Evolutionary conservation across 2,797 vertebrate genomes (phyloP).

Genomic region (Mareca strepera): DNA sequence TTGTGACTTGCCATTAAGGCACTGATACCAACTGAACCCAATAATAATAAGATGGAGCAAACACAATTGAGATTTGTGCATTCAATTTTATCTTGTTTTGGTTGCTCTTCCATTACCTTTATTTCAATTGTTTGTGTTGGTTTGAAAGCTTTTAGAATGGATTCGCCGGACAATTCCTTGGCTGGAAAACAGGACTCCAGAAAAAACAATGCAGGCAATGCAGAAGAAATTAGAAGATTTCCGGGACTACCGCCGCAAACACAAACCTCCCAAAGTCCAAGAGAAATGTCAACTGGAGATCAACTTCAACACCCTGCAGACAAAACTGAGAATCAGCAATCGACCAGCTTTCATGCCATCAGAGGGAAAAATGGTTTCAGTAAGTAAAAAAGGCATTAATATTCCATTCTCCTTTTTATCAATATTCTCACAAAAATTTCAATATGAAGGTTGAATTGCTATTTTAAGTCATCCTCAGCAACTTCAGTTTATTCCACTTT

Average conservation of each 20-base stretch:
- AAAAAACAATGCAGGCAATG: conserved; percentile 96
- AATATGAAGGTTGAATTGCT: background rate
- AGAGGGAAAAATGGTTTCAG: conserved; percentile 98
- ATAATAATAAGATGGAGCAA: background rate
- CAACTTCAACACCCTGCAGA: conserved; percentile 98
- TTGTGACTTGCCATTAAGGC: background rate
- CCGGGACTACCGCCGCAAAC: conserved; percentile 94
- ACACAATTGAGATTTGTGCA: background rate
- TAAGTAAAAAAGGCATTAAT: conserved; percentile 76
- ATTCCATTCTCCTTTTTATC: background rate
- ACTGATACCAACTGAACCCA: background rate
- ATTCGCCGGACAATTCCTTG: conserved; percentile 96
- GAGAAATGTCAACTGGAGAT: conserved; percentile 99
- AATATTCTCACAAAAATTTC: background rate
- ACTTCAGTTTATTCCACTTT: background rate
- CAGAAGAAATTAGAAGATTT: conserved; percentile 97
- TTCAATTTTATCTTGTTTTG: background rate
- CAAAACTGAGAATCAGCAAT: conserved; percentile 95
- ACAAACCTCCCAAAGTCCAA: conserved; percentile 96
- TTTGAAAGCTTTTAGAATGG: conserved; percentile 93
- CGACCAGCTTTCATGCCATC: conserved; percentile 98
- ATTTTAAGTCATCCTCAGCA: background rate
- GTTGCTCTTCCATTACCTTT: background rate
- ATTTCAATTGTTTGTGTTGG: background rate
- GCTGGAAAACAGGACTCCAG: conserved; percentile 93